Base-by-base conservation (phyloP, 1,140 invertebrate genomes). In the Drosophila asahinai region DNA sequence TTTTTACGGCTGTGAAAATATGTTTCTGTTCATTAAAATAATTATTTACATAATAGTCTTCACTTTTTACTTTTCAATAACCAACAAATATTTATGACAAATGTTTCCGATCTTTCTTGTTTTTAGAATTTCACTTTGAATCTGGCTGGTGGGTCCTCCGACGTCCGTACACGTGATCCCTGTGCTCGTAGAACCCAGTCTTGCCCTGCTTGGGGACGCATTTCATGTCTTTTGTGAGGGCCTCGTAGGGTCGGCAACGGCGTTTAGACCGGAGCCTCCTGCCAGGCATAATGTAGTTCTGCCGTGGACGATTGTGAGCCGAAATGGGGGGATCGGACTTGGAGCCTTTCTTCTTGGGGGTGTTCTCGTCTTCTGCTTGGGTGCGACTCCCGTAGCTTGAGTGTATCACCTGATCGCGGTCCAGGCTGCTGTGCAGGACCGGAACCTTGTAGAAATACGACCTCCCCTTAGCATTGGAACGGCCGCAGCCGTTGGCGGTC, bases 161-260 rank as follows among this genome's bases (percentile, higher is more conserved):
- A 1, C n/a, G 12, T 15, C 73, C 58, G 36, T 83, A 82, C 5
- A 33, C 7, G 17, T 83, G 83, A 45, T 64, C 38, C n/a, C 6
- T 51, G 45, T 86, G 83, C 51, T 62, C 11, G 22, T 82, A 80
- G 0, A 48, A 2, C 3, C 77, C 77, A 2, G 14, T 36, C 19
- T 63, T 63, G 2, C 61, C 58, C 2, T 8, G 17, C 51, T 65
- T 87, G 3, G 48, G 77, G 17, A 43, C 17, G 15, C 62, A 65
- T n/a, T n/a, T 19, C 4, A 55, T 55, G 2, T 12, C 62, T 19
- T 22, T 25, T 0, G n/a, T 67, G 0, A 64, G 6, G 0, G 67
- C 59, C 33, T 89, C 84, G 30, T 89, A 67, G 11, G 78, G 74
- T 15, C 81, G 74, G 42, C 84, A 89, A 11, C 8, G 25, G 0